Evolutionary conservation across 2,113 vertebrate species (phyloP), one percentile per base, ranked within the genome.

Genomic region (Arenaria interpres): DNA sequence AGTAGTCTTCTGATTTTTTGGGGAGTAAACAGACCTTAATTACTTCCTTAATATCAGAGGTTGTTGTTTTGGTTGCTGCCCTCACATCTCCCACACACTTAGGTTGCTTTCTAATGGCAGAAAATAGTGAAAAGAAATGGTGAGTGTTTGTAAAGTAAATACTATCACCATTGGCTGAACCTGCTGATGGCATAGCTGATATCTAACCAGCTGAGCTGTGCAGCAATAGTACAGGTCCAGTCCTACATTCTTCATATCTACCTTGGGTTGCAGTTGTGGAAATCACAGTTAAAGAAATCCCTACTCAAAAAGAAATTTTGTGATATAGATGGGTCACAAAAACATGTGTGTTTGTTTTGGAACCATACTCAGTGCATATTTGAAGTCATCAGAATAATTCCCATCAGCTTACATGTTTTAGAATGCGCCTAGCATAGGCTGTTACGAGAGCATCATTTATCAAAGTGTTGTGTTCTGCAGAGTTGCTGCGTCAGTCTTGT

Each of bases 351-450:
- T 63, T 73, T 87, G 23, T 84, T 63, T 56, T 63, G 53, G 54
- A 27, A 43, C 24, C 33, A 12, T n/a, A 10, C 30, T 64, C 19
- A 10, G 46, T 62, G 41, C 14, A 3, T 59, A 18, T 59, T 57
- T 60, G 39, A 87, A 84, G 46, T 56, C 12, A 85, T 35, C n/a
- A 68, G 68, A 81, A 85, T 60, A 64, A 72, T 94, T 94, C 28
- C 73, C 48, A 1, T 60, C 30, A 43, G 48, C 30, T 27, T 35
- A 43, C 81, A 56, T 57, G 60, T 53, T 87, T 89, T 84, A 76
- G 64, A 90, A 95, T 43, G 56, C 9, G 0, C 20, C 14, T 21
- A 41, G 41, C 1, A 1, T 71, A 37, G 85, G 72, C 59, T 85
- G 92, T 50, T 69, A 8, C 21, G 66, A 75, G 69, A 92, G 43